A percentile compares a stretch with the other conserved stretches of the same genome.
These are phyloP conservation scores for Neodiprion virginianus DNA, from an alignment of 1,140 invertebrate species.

Conservation along the genomic window DNA sequence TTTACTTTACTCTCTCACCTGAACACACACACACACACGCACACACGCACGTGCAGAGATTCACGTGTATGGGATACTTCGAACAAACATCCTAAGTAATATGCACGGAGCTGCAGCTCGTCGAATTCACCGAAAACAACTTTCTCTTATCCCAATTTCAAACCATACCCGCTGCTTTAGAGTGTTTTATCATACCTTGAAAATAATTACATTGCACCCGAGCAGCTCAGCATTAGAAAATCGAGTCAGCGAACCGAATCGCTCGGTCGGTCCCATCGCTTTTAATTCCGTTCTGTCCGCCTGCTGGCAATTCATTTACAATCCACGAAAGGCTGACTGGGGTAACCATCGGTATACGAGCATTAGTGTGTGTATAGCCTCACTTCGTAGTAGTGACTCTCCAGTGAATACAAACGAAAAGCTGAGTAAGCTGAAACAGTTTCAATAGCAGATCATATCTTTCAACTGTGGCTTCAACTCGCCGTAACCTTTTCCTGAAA, in stretches of 20 bases:
- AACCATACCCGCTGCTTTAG: background rate
- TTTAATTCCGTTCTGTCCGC: background rate
- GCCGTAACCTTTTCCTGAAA: too few relatives aligned
- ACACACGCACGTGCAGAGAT: background rate
- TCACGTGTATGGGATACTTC: background rate
- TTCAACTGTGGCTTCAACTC: background rate
- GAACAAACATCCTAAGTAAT: background rate
- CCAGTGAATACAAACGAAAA: background rate
- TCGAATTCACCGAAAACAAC: background rate
- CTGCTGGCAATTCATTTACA: constrained; percentile 22
- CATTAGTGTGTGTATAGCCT: too few relatives aligned
- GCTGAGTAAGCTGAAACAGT: background rate
- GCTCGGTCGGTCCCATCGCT: too few relatives aligned
- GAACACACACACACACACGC: background rate
- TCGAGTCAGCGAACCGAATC: too few relatives aligned
- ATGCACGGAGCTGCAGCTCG: background rate
- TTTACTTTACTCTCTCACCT: background rate
- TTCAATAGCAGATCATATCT: constrained; percentile 1
- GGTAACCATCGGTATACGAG: too few relatives aligned
- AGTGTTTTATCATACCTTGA: background rate
- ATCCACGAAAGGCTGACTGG: constrained; percentile 6
- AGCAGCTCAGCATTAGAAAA: too few relatives aligned
- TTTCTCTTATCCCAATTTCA: background rate
- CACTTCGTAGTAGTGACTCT: background rate
- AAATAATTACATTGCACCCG: background rate